Percentiles rank a stretch among this genome's conserved stretches.
phyloP scores from a whole-genome alignment of 2,113 vertebrate species.

The Passer montanus region DNA sequence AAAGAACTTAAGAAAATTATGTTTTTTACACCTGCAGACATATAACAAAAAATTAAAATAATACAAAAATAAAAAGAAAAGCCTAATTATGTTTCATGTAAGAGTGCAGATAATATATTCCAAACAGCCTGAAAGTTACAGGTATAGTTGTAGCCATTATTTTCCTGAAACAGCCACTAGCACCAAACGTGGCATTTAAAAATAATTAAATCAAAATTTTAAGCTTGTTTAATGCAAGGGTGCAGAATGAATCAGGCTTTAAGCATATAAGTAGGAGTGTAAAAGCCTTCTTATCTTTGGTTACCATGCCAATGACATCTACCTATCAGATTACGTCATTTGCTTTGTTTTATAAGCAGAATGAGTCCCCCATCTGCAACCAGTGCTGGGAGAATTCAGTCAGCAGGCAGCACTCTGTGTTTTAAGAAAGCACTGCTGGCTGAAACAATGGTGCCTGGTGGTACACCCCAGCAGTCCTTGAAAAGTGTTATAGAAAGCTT shows the following conservation, averaged over 20 bases:
- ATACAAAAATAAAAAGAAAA: too few species aligned
- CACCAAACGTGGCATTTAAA: neutral
- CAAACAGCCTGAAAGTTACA: neutral
- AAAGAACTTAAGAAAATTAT: neutral
- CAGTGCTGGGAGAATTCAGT: slow-evolving; percentile 33
- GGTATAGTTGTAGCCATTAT: neutral
- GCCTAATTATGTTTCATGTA: neutral
- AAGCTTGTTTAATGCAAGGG: slow-evolving; percentile 27
- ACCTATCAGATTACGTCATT: slow-evolving; percentile 27
- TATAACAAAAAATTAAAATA: too few species aligned
- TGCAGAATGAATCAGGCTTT: slow-evolving; percentile 43
- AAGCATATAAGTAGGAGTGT: slow-evolving; percentile 12
- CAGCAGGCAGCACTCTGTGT: neutral
- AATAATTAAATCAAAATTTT: slow-evolving; percentile 35
- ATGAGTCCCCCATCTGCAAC: neutral
- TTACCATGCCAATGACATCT: slow-evolving; percentile 71
- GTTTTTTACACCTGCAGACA: accelerated
- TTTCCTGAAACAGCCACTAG: neutral
- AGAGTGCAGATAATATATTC: neutral
- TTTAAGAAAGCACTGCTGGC: neutral
- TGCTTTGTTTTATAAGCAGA: slow-evolving; percentile 68
- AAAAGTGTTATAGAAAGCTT: slow-evolving; percentile 51
- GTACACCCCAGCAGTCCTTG: neutral
- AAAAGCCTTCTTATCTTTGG: slow-evolving; percentile 67
- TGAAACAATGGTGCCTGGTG: slow-evolving; percentile 48